A percentile compares a stretch with the other conserved stretches of the same genome.
phyloP scores from a whole-genome alignment of 1,140 invertebrate genomes.

The Melipona quadrifasciata region DNA sequence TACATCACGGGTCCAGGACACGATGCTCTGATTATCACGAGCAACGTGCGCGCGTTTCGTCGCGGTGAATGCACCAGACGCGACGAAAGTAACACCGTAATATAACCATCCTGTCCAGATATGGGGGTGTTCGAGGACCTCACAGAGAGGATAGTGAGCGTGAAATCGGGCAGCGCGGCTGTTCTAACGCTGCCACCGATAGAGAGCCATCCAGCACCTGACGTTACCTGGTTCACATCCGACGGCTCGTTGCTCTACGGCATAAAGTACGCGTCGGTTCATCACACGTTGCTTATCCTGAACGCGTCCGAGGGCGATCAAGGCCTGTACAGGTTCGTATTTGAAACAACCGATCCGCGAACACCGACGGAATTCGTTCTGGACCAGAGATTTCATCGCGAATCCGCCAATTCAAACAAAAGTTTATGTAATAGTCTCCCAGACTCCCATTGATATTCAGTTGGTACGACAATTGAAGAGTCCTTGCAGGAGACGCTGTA shows the following conservation, averaged over 20 bases:
- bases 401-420: neutral
- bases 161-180: slow-evolving; percentile 90
- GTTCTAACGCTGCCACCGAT: slow-evolving; percentile 91
- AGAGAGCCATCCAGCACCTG: slow-evolving; percentile 90
- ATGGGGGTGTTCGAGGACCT: slow-evolving; percentile 91
- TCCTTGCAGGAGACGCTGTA: too few species aligned
- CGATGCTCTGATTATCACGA: slow-evolving; percentile 9
- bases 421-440: neutral
- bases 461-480: too few species aligned
- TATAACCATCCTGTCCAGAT: slow-evolving; percentile 83
- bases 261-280: slow-evolving; percentile 90
- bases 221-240: slow-evolving; percentile 92
- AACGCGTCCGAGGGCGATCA: slow-evolving; percentile 87
- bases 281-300: slow-evolving; percentile 88
- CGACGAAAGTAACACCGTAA: slow-evolving; percentile 11
- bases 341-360: neutral
- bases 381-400: neutral
- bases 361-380: neutral
- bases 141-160: slow-evolving; percentile 85
- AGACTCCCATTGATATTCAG: too few species aligned
- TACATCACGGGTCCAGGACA: neutral
- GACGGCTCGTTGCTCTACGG: slow-evolving; percentile 87
- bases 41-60: neutral
- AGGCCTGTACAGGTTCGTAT: slow-evolving; percentile 86
- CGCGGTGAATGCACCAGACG: neutral